Percentiles rank a stretch among this genome's conserved stretches.
Conservation (phyloP, 2,113 vertebrate species). For the Callithrix jacchus region DNA sequence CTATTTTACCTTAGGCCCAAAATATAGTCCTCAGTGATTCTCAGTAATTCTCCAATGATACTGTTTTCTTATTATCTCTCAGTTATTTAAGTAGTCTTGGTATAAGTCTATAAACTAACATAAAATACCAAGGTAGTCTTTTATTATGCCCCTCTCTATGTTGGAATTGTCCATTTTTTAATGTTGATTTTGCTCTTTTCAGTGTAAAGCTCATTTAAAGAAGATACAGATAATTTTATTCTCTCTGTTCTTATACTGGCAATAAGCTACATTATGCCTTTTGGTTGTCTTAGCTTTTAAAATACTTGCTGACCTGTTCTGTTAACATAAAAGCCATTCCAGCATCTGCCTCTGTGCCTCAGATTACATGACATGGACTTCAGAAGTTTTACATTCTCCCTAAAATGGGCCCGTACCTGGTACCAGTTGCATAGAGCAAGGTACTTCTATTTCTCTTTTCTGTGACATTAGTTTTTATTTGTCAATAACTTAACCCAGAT, state of each 20-base stretch:
- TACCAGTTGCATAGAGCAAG: not conserved
- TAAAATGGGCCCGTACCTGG: fast-evolving
- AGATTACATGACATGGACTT: not conserved
- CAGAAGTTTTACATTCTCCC: not conserved
- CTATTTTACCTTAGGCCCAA: not conserved
- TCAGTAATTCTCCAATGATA: not conserved
- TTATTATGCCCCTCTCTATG: not conserved
- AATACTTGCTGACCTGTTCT: not conserved
- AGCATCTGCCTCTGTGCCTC: not conserved
- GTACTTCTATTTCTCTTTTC: not conserved
- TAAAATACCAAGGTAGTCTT: not conserved
- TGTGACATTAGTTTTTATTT: not conserved
- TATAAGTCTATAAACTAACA: not conserved
- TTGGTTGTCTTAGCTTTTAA: not conserved
- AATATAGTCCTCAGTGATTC: not conserved
- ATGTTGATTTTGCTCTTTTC: not conserved
- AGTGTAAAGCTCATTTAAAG: not conserved
- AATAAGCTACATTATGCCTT: not conserved
- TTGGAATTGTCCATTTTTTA: not conserved
- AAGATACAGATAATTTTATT: not conserved
- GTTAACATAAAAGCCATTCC: not conserved
- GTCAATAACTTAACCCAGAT: not conserved
- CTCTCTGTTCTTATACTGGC: not conserved
- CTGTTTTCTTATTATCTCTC: not conserved
- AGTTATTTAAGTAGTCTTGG: not conserved